Conservation (phyloP, 2,113 vertebrate species). For the Nyctereutes procyonoides region DNA sequence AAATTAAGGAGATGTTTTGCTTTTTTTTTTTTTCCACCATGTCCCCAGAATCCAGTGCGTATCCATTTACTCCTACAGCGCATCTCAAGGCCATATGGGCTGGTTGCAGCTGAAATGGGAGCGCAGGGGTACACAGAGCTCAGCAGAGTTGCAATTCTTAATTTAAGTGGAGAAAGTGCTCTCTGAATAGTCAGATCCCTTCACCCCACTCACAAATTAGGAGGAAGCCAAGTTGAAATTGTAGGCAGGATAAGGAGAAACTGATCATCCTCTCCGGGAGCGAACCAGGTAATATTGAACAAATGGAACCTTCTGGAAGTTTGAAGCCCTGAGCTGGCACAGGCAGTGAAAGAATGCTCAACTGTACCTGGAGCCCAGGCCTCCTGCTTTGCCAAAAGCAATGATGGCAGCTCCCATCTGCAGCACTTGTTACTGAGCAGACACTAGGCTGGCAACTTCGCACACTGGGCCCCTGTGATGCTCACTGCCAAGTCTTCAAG, state of each 20-base stretch:
- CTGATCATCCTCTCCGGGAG: neutral
- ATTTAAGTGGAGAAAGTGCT: no score
- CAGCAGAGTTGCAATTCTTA: rapidly evolving
- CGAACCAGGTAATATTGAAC: neutral
- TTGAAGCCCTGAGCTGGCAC: neutral
- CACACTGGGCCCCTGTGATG: rapidly evolving
- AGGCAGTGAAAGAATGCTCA: neutral
- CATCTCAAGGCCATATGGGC: neutral
- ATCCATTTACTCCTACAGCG: neutral
- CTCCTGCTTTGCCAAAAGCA: neutral
- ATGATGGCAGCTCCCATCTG: neutral
- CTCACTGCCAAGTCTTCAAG: no score
- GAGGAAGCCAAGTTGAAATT: neutral
- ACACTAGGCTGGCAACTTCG: neutral
- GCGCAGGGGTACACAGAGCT: rapidly evolving
- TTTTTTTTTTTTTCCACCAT: neutral
- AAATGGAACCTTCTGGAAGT: neutral
- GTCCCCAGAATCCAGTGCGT: neutral
- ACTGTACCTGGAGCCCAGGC: neutral
- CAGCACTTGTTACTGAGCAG: rapidly evolving
- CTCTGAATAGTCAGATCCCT: neutral
- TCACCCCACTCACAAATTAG: neutral
- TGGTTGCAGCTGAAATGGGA: rapidly evolving
- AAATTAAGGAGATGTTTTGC: neutral
- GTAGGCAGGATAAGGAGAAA: neutral